These are phyloP conservation scores for Hyperoplus immaculatus DNA, from an alignment of 2,797 vertebrate genomes.

Conservation along the genomic window DNA sequence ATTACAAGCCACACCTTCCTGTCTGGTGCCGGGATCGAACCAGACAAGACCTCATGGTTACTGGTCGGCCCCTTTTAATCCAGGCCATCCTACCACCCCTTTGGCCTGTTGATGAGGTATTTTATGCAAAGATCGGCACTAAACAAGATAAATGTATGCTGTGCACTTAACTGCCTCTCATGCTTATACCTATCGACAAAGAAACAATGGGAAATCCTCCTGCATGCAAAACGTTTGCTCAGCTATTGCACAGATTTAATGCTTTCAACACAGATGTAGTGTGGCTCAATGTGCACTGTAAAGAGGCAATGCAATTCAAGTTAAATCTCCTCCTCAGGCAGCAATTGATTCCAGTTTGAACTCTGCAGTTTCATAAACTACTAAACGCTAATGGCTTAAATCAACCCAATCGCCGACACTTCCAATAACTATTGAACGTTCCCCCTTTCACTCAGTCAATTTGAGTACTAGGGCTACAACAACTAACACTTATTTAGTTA, in stretches of 20 bases:
- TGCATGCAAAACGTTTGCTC: neutral
- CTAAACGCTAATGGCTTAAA: neutral
- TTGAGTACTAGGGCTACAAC: too few relatives aligned
- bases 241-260: constrained; percentile 6
- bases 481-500: neutral
- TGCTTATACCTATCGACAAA: neutral
- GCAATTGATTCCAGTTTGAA: constrained; percentile 18
- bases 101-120: too few relatives aligned
- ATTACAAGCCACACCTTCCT: too few relatives aligned
- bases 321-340: constrained; percentile 16
- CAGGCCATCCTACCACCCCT: too few relatives aligned
- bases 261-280: neutral
- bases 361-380: constrained; percentile 18
- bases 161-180: neutral
- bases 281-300: constrained; percentile 4
- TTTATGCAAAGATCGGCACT: too few relatives aligned
- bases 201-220: neutral
- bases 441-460: neutral
- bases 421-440: too few relatives aligned
- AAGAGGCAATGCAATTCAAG: neutral
- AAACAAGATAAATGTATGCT: neutral
- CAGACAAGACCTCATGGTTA: too few relatives aligned
- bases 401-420: too few relatives aligned
- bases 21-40: too few relatives aligned
- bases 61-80: neutral